phyloP scores from a whole-genome alignment of 2,888 invertebrate species.

The Idaea aversata region DNA sequence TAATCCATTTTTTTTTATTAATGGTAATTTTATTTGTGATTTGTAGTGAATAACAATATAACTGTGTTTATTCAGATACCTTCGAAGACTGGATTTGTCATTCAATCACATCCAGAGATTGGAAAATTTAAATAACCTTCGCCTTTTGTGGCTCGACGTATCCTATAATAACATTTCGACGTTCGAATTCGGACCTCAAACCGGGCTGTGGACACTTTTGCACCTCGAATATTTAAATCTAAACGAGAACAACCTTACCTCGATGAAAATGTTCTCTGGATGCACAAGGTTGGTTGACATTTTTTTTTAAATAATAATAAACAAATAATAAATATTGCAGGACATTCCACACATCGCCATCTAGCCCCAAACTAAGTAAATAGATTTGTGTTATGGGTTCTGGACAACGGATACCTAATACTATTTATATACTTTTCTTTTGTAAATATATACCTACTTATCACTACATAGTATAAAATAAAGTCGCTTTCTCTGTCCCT shows the following conservation, averaged over 20 bases:
- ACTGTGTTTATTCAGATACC: slow-evolving; percentile 61
- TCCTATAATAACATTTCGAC: slow-evolving; percentile 77
- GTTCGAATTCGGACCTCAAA: slow-evolving; percentile 57
- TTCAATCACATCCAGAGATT: slow-evolving; percentile 79
- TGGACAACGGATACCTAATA: too few relatives aligned
- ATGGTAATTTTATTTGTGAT: too few relatives aligned
- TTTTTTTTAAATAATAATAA: too few relatives aligned
- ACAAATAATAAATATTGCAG: too few relatives aligned
- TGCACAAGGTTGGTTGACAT: slow-evolving; percentile 53
- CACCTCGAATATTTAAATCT: slow-evolving; percentile 77
- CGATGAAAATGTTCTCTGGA: slow-evolving; percentile 74
- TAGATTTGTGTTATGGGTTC: too few relatives aligned
- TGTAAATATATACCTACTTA: too few relatives aligned
- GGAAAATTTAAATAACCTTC: slow-evolving; percentile 78
- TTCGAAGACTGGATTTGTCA: slow-evolving; percentile 80
- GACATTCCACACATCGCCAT: too few relatives aligned
- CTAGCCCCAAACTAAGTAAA: too few relatives aligned
- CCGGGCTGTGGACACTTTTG: slow-evolving; percentile 74
- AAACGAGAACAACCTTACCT: slow-evolving; percentile 75
- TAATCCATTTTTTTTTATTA: too few relatives aligned
- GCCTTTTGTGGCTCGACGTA: slow-evolving; percentile 76
- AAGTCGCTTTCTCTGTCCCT: too few relatives aligned
- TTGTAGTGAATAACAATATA: slow-evolving; percentile 1
- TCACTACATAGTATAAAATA: too few relatives aligned
- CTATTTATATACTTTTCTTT: too few relatives aligned